Base-by-base conservation (phyloP, 37 sponge, comb jelly and placozoan genomes). In the Chondrilla cf. caribensis region DNA sequence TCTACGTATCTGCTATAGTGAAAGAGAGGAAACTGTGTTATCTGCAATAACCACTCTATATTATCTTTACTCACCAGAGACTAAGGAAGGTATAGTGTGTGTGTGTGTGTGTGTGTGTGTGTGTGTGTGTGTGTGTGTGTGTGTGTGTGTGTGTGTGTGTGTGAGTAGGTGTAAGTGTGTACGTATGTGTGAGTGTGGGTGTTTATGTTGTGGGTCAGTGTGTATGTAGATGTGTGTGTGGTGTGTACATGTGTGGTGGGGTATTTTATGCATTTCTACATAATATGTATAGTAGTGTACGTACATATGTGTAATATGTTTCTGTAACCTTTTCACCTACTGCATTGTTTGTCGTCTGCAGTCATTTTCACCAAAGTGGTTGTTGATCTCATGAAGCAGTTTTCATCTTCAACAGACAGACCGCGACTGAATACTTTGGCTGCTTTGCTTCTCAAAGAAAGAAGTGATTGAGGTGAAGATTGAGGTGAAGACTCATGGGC, bases 1-100 rank as follows among this genome's bases (percentile, higher is more conserved):
- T 25, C 43, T 8, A 28, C 7, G 43, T 21, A 21, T 68, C 17
- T 17, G 21, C 0, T 29, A 19, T 17, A 90, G 95, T 86, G 21
- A 79, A 29, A 86, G 88, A 57, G 92, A 91, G 38, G 92, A 91
- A 40, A 94, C 95, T 31, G 92, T 94, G 9, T 39, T 91, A 44
- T 89, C 89, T 3, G 95, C 92, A 35, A 83, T 94, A 6, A 85
- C 87, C 0, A 89, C 95, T 15, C 82, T 94, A 22, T 83, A 86
- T 36, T 91, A 83, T 41, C 42, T 94, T 31, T 66, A 60, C 55
- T 83, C 89, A 2, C 84, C 90, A 37, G 72, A 84, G 15, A 80
- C 93, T 2, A 93, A 84, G 67, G 70, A 81, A 81, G 85, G 93
- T 89, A 47, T 47, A 6, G 51, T 47, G 51, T 47, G 51, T 47